phyloP scores from a whole-genome alignment of 2,888 invertebrate species.

The Dasysyrphus tricinctus region DNA sequence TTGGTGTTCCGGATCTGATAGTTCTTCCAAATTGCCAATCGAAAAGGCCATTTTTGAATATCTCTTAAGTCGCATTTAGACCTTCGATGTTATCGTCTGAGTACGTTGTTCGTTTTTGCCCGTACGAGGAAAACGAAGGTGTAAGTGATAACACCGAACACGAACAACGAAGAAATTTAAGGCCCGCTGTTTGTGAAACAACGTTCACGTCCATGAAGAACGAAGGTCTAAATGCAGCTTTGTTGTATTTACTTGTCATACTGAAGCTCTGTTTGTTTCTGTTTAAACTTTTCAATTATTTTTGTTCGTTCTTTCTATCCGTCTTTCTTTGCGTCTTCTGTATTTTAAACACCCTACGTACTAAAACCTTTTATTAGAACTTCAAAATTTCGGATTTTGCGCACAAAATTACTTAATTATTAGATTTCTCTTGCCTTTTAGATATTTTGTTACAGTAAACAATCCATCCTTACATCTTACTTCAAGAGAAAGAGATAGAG shows the following conservation, averaged over 20 bases:
- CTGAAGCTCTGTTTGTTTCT: background rate
- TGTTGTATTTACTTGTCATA: background rate
- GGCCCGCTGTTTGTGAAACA: too few species aligned
- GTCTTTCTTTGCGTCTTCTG: background rate
- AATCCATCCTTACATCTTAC: conserved; percentile 40
- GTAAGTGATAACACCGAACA: too few species aligned
- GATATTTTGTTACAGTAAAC: conserved; percentile 47
- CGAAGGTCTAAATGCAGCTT: too few species aligned
- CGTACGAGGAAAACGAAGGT: too few species aligned
- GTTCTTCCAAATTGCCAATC: too few species aligned
- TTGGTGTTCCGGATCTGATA: too few species aligned
- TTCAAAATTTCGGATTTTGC: conserved; percentile 24
- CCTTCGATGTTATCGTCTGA: too few species aligned
- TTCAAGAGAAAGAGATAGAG: background rate
- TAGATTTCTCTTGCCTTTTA: conserved; percentile 6
- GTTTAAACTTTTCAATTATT: background rate
- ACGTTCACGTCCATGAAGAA: too few species aligned
- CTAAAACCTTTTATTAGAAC: conserved; percentile 30
- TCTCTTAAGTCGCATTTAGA: too few species aligned
- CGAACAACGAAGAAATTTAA: too few species aligned
- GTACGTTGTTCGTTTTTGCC: too few species aligned
- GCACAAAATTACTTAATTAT: background rate
- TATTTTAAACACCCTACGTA: background rate
- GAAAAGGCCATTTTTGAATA: too few species aligned
- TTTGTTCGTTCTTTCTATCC: background rate